Conservation (phyloP, 2,113 vertebrate species). For the Nannospalax galili region DNA sequence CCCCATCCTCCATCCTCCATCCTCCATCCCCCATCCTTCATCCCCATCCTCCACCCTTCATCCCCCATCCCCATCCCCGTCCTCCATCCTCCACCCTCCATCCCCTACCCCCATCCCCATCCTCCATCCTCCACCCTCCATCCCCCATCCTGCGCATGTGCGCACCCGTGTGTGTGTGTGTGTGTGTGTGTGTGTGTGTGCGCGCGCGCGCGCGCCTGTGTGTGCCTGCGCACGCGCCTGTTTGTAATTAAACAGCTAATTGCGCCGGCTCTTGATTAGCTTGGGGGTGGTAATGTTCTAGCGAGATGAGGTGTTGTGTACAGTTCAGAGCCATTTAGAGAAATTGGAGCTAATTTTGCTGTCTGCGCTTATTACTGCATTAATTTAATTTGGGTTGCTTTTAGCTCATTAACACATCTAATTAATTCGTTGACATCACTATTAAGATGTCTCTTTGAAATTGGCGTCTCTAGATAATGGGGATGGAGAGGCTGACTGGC, state of each 20-base stretch:
- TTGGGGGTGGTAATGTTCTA: conserved; percentile 99
- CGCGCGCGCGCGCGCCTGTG: conserved; percentile 74
- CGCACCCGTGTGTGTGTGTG: neutral
- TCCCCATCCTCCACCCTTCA: too few relatives aligned
- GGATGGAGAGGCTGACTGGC: conserved; percentile 98
- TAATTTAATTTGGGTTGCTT: conserved; percentile 99
- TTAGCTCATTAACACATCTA: conserved; percentile 99
- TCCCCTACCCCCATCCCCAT: neutral
- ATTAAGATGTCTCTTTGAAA: conserved; percentile 99
- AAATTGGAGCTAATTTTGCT: conserved; percentile 99
- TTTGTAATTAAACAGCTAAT: conserved; percentile 99
- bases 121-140: neutral
- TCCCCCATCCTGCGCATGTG: neutral
- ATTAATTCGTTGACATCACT: conserved; percentile 99
- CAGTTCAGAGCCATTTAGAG: conserved; percentile 99
- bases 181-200: neutral
- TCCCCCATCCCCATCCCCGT: too few relatives aligned
- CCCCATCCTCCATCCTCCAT: too few relatives aligned
- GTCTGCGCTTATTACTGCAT: conserved; percentile 99
- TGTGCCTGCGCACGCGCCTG: neutral
- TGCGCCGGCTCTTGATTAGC: conserved; percentile 99
- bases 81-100: too few relatives aligned
- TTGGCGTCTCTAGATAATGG: conserved; percentile 99
- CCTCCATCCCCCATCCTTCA: too few relatives aligned
- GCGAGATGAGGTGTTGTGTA: conserved; percentile 99